Base-by-base conservation (phyloP, 2,888 invertebrate genomes). In the Scaptomyza flava region DNA sequence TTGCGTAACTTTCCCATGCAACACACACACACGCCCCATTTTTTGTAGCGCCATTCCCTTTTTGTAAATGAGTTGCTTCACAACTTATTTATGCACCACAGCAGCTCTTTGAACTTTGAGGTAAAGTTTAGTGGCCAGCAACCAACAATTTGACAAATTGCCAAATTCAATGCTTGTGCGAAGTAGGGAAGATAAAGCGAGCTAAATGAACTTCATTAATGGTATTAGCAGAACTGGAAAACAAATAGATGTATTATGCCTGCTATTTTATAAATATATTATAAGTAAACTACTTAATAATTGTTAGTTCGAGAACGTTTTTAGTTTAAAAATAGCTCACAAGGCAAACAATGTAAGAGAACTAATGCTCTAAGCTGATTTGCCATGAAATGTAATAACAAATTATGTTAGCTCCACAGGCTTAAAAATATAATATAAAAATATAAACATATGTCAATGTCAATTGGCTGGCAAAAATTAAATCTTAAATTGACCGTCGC, bases 131-230 rank as follows among this genome's bases (percentile, higher is more conserved):
- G 66, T 71, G 71, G 78, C 70, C 72, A 76, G 61, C 72, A 81
- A 74, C 74, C 84, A 87, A 85, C 84, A 84, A 68, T 70, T 78
- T 87, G 87, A 87, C 84, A 87, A 84, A 87, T 87, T 81, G 84
- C 79, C 85, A 87, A 41, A 78, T 74, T 80, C 74, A 70, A 73
- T 72, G 78, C 34, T 41, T 60, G 48, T 53, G 45, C 9, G 8
- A n/a, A 8, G 20, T 12, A 8, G 12, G 3, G 6, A 12, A 48
- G 2, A 6, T 20, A 46, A 11, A 11, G 6, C 31, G 9, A 34
- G 2, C 20, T 20, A 5, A 8, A 12, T 14, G 14, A 14, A 14
- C 8, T 14, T 38, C 7, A 30, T 46, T 11, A 30, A 46, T 9
- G 43, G 2, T 3, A 12, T 34, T 12, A 4, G 3, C 33, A 3